A percentile compares a stretch with the other conserved stretches of the same genome.
phyloP scores from a whole-genome alignment of 1,140 invertebrate species.

The Belonocnema kinseyi region DNA sequence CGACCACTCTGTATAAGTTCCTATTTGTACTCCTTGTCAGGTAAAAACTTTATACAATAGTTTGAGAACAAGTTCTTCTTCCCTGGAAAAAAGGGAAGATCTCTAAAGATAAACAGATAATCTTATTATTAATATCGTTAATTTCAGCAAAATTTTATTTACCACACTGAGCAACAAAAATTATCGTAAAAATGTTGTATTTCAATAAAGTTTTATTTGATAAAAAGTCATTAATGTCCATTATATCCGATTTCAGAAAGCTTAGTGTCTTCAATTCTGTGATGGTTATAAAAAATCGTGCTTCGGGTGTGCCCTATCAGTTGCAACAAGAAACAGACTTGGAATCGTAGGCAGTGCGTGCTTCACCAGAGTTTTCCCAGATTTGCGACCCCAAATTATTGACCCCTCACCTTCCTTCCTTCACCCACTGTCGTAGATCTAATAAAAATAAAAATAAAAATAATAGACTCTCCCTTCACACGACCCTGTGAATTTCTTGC shows the following conservation, averaged over 20 bases:
- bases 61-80: too few species aligned
- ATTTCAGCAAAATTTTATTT: too few species aligned
- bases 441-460: slow-evolving; percentile 59
- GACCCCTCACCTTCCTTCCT: slow-evolving; percentile 45
- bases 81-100: too few species aligned
- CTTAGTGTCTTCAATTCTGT: slow-evolving; percentile 39
- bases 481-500: slow-evolving; percentile 15
- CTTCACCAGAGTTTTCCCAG: slow-evolving; percentile 70
- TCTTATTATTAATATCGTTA: too few species aligned
- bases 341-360: slow-evolving; percentile 71
- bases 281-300: slow-evolving; percentile 46
- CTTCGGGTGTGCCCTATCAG: slow-evolving; percentile 73
- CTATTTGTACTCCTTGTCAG: too few species aligned
- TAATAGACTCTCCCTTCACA: slow-evolving; percentile 60
- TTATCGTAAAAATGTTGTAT: too few species aligned
- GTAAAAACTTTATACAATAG: too few species aligned
- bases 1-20: too few species aligned
- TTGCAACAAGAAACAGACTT: slow-evolving; percentile 56
- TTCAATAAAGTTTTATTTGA: too few species aligned
- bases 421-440: slow-evolving; percentile 6
- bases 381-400: slow-evolving; percentile 68
- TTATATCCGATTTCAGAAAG: slow-evolving; percentile 48
- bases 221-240: slow-evolving; percentile 42
- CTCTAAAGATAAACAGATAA: too few species aligned
- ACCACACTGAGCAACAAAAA: too few species aligned